Percentiles rank a stretch among this genome's conserved stretches.
These are phyloP conservation scores for Macropus fuliginosus DNA, from an alignment of 2,797 vertebrate genomes.

Conservation along the genomic window DNA sequence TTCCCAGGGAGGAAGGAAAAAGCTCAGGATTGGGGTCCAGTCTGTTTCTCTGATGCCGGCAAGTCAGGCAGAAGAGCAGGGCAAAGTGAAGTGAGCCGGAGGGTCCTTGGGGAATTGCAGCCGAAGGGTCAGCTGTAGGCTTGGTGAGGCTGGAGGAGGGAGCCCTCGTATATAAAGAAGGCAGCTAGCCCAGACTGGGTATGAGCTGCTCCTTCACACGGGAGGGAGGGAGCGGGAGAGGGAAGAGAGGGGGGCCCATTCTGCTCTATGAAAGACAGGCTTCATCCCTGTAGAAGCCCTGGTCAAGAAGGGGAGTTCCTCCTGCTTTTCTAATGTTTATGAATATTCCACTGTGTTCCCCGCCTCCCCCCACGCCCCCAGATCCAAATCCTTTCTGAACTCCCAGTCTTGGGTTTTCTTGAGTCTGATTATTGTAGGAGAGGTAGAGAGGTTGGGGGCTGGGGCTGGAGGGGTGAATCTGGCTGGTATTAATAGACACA, in stretches of 20 bases:
- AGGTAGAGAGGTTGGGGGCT: slow-evolving; percentile 72
- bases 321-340: slow-evolving; percentile 67
- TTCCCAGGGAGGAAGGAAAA: slow-evolving; percentile 1
- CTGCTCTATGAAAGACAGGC: slow-evolving; percentile 76
- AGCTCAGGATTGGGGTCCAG: slow-evolving; percentile 54
- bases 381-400: slow-evolving; percentile 41
- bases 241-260: slow-evolving; percentile 60
- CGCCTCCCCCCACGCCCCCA: not conserved
- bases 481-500: slow-evolving; percentile 82
- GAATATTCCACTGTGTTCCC: slow-evolving; percentile 83
- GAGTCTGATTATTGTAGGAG: slow-evolving; percentile 79
- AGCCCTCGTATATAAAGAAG: slow-evolving; percentile 82
- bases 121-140: slow-evolving; percentile 41
- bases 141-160: slow-evolving; percentile 47
- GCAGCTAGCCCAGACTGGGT: slow-evolving; percentile 67
- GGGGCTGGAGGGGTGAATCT: slow-evolving; percentile 69
- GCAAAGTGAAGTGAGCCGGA: not conserved
- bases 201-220: slow-evolving; percentile 76
- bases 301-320: slow-evolving; percentile 63
- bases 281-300: slow-evolving; percentile 80
- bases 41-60: slow-evolving; percentile 48
- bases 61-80: slow-evolving; percentile 46
- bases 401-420: slow-evolving; percentile 73
- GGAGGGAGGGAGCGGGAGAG: slow-evolving; percentile 33
- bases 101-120: not conserved